Base-by-base conservation (phyloP, 2,797 vertebrate genomes). In the Euphonia xanthogaster region DNA sequence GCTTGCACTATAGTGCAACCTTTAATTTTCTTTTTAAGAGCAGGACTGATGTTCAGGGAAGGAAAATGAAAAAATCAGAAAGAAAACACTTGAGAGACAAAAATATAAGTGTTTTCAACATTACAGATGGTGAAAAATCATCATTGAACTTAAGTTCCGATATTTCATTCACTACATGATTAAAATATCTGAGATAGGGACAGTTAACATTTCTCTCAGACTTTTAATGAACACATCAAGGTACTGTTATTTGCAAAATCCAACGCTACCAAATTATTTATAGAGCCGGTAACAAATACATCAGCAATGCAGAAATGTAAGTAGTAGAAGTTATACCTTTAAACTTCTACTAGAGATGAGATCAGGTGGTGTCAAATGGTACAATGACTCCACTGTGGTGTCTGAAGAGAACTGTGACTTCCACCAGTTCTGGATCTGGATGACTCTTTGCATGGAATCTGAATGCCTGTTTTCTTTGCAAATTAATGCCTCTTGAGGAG, bases 1-100 rank as follows among this genome's bases (percentile, higher is more conserved):
- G 40, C 40, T 37, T 66, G 44, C n/a, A 44, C 5, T 0, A 0
- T 14, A 39, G 2, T 50, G 20, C 39, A 85, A 68, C 0, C 40
- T 91, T 84, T 58, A 51, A 25, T 80, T 75, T 77, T 51, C 11
- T 53, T 82, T 50, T 54, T 62, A 79, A 44, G 9, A 63, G 15
- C 25, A 51, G 40, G 18, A 62, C 22, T 25, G 31, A 55, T 48
- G 4, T 57, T 25, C 75, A 21, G 27, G 14, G 30, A 75, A 77
- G 35, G 14, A 71, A 77, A 73, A 66, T 5, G 0, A 35, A 86
- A 87, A 72, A 50, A 57, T 12, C 14, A 70, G 37, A 79, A 75
- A 81, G 17, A 14, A 82, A 94, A 66, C 15, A 83, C 14, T 67
- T 53, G 35, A 62, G 51, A 65, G 62, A 71, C 2, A 7, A 82